Conservation (phyloP, 2,888 invertebrate species). For the Tipula unca region DNA sequence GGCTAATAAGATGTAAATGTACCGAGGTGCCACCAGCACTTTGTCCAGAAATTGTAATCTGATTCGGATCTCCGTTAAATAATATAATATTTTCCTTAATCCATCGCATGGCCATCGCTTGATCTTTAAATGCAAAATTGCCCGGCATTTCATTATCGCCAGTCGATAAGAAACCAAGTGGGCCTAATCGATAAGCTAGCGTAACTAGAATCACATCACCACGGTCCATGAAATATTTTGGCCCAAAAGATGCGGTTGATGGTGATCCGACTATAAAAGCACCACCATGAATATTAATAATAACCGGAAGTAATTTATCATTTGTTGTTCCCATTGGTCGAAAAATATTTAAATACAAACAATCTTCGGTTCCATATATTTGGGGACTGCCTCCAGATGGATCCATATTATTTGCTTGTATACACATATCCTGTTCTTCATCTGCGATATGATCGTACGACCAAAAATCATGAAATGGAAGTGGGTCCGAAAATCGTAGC, state of each 20-base stretch:
- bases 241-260: conserved; percentile 25
- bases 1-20: conserved; percentile 35
- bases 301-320: conserved; percentile 37
- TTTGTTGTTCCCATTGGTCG: conserved; percentile 34
- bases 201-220: no score
- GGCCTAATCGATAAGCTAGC: no score
- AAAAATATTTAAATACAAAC: conserved; percentile 45
- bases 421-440: no score
- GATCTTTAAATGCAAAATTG: neutral
- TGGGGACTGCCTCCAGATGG: conserved; percentile 32
- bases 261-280: conserved; percentile 44
- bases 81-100: no score
- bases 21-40: conserved; percentile 34
- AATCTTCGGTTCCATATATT: conserved; percentile 34
- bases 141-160: conserved; percentile 32
- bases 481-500: no score
- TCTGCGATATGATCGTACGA: no score
- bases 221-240: no score
- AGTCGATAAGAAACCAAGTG: no score
- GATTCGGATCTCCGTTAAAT: no score
- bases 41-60: neutral
- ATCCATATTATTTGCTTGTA: conserved; percentile 25
- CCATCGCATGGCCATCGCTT: neutral
- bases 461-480: no score
- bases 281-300: conserved; percentile 48